A percentile compares a stretch with the other conserved stretches of the same genome.
Conservation (phyloP, 2,888 invertebrate species). For the Monopis laevigella region DNA sequence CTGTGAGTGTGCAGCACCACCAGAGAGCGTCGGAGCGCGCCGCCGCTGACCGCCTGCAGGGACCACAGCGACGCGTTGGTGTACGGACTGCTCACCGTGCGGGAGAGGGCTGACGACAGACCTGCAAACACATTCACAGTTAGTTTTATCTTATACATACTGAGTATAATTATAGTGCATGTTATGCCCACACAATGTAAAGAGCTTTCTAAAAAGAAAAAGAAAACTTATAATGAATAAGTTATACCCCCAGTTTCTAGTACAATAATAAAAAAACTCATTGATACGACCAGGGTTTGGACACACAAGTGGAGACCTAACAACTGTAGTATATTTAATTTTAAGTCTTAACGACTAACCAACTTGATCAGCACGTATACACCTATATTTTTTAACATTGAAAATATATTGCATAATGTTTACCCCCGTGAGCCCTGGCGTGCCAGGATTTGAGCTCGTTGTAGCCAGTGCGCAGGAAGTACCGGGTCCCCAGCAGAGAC, state of each 20-base stretch:
- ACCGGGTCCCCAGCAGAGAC: constrained; percentile 19
- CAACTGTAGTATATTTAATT: no score
- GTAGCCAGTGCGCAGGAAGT: constrained; percentile 5
- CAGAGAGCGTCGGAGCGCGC: constrained; percentile 24
- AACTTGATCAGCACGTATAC: no score
- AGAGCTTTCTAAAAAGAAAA: no score
- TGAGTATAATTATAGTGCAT: no score
- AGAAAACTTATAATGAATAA: no score
- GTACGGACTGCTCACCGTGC: constrained; percentile 24
- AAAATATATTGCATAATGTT: constrained; percentile 2
- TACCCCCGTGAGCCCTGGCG: constrained; percentile 27
- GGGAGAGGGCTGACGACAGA: neutral
- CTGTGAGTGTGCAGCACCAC: constrained; percentile 14
- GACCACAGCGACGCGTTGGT: constrained; percentile 13
- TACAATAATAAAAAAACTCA: no score
- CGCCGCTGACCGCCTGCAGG: constrained; percentile 31
- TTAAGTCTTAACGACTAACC: no score
- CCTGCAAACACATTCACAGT: neutral
- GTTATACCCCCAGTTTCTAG: no score
- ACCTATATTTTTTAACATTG: constrained; percentile 18
- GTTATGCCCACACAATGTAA: no score
- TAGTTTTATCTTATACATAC: no score
- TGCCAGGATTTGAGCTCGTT: constrained; percentile 23
- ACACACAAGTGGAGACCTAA: no score
- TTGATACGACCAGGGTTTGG: no score